Conservation (phyloP, 2,113 vertebrate species). For the Muntiacus muntjak region DNA sequence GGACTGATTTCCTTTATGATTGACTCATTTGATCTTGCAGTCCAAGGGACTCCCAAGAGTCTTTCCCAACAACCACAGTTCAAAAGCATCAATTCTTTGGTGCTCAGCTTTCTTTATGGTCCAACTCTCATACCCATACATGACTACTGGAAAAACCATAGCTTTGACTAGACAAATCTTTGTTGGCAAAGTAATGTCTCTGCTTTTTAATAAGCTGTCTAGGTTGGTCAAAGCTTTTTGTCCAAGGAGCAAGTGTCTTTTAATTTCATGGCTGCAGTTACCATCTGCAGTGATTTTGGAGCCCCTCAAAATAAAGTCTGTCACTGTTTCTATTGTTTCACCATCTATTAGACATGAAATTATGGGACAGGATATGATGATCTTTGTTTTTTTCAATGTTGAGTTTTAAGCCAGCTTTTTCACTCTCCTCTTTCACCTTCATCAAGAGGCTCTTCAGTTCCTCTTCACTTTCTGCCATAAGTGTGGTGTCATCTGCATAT, state of each 20-base stretch:
- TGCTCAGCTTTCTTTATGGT: background rate
- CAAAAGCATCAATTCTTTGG: background rate
- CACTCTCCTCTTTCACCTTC: background rate
- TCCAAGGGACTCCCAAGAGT: background rate
- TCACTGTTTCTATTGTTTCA: background rate
- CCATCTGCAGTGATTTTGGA: background rate
- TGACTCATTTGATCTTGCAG: background rate
- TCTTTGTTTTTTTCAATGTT: background rate
- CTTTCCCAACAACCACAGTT: background rate
- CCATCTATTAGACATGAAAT: background rate
- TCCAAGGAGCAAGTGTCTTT: background rate
- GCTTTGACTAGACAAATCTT: background rate
- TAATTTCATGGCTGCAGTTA: background rate
- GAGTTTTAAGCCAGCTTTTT: background rate
- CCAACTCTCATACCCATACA: background rate
- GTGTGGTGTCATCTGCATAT: background rate
- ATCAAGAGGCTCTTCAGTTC: background rate
- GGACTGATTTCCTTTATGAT: background rate
- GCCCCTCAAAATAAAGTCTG: background rate
- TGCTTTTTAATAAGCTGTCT: background rate
- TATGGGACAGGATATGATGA: background rate
- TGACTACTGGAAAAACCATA: background rate
- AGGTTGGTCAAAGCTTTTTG: background rate
- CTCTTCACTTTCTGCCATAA: background rate
- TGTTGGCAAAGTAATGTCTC: background rate